Evolutionary conservation across 2,113 vertebrate genomes (phyloP).

Genomic region (Chaetura pelagica): DNA sequence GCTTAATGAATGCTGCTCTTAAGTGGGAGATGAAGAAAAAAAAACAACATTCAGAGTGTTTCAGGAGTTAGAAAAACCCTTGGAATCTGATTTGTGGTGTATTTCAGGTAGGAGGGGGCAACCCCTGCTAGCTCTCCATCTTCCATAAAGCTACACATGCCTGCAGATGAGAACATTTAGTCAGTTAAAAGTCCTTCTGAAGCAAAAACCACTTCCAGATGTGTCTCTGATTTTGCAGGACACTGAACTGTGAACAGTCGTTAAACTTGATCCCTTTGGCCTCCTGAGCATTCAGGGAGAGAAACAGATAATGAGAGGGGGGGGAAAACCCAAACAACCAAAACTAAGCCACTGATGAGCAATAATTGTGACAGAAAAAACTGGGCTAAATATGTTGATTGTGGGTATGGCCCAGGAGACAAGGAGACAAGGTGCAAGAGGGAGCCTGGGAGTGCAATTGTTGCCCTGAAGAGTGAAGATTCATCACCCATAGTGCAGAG

Average conservation of each 20-base stretch:
- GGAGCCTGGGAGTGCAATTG: background rate
- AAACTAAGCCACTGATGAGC: background rate
- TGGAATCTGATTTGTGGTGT: background rate
- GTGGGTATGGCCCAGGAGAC: background rate
- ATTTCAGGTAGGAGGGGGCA: background rate
- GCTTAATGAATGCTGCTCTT: constrained; percentile 31
- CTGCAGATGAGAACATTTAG: constrained; percentile 34
- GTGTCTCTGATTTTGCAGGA: constrained; percentile 47
- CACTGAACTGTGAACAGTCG: background rate
- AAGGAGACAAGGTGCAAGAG: background rate
- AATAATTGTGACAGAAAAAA: background rate
- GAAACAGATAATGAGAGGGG: background rate
- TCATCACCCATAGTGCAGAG: accelerated
- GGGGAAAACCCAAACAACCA: background rate
- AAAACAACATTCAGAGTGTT: background rate
- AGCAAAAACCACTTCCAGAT: constrained; percentile 50
- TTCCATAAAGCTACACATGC: background rate
- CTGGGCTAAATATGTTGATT: background rate
- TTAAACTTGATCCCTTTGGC: constrained; percentile 44
- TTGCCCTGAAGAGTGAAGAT: background rate
- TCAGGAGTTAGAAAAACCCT: background rate
- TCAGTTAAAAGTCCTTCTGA: background rate
- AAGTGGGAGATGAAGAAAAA: background rate
- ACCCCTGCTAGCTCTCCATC: background rate
- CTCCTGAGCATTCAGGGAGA: background rate